Evolutionary conservation across 2,113 vertebrate genomes (phyloP), one percentile per base, ranked within the genome.

Genomic region (Indri indri): DNA sequence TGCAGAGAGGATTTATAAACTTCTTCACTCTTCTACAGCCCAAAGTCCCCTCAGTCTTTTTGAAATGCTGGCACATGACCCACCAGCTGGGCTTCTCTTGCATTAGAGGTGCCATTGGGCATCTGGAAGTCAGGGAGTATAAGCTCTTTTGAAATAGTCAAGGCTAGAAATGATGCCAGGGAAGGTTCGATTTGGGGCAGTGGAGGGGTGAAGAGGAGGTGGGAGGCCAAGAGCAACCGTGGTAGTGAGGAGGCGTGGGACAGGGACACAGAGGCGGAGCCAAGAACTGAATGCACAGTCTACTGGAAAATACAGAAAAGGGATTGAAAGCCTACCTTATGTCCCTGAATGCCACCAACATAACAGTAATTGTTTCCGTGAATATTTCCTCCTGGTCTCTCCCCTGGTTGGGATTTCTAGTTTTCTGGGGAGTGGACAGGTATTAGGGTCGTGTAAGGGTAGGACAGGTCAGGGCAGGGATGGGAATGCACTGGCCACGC

Each of bases 81-180:
- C 90, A 42, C 92, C 77, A 93, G 70, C 30, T 65, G 50, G 82
- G 7, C 30, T 74, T 76, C 65, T 95, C 52, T 90, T 92, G n/a
- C 70, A 85, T 92, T 65, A 47, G 63, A 70, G 71, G 40, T 68
- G 22, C 20, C 34, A 17, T 1, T 83, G 88, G 52, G 34, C 45
- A 92, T 90, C 30, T 79, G 68, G 73, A 68, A 50, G 18, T 54
- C 65, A 70, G 85, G 32, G 54, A 47, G 1, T 14, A 61, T 22
- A 40, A 71, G 37, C 14, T 34, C 12, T 84, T 82, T 74, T 82
- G 63, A 87, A 84, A 65, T 85, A 94, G 40, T 57, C 50, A 87
- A n/a, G 66, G 10, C 37, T 91, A 94, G 71, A 61, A 71, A 82
- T 57, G 71, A 71, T 42, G 40, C 23, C 8, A 76, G 32, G n/a